A percentile compares a stretch with the other conserved stretches of the same genome.
These are phyloP conservation scores for Porites lobata DNA, from an alignment of 92 coral and sea anemone genomes.

Conservation along the genomic window DNA sequence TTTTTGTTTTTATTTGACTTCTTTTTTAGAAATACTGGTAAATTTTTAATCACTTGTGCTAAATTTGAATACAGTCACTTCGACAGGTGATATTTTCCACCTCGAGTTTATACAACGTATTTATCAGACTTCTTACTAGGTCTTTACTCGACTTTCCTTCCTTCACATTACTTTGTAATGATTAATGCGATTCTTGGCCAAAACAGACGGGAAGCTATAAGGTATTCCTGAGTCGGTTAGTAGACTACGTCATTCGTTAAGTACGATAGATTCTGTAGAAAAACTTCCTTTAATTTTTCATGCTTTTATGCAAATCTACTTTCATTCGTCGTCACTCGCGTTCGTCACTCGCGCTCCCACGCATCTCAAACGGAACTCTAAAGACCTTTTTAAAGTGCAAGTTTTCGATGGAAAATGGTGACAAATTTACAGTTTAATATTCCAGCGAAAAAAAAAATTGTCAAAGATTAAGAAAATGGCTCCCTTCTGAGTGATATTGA, in stretches of 20 bases:
- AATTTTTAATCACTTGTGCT: constrained; percentile 23
- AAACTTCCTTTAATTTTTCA: constrained; percentile 20
- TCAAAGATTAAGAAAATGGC: neutral
- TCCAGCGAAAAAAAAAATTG: no score
- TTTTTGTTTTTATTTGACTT: neutral
- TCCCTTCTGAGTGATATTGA: neutral
- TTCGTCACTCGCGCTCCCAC: constrained; percentile 3
- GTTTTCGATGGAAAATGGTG: neutral
- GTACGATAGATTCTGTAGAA: neutral
- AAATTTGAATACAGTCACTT: constrained; percentile 3
- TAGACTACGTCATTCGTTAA: constrained; percentile 4
- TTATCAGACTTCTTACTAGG: neutral
- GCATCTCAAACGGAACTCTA: neutral
- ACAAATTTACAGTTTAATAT: no score
- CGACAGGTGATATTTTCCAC: constrained; percentile 21
- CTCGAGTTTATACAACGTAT: neutral
- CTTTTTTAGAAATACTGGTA: constrained; percentile 5
- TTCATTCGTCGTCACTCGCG: neutral
- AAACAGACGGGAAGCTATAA: neutral
- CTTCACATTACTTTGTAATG: no score
- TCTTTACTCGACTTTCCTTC: neutral
- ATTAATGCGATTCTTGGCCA: no score
- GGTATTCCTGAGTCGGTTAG: neutral
- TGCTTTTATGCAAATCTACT: constrained; percentile 9
- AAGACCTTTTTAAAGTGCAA: neutral